These are phyloP conservation scores for Borostomias antarcticus DNA, from an alignment of 2,797 vertebrate genomes.

Conservation along the genomic window DNA sequence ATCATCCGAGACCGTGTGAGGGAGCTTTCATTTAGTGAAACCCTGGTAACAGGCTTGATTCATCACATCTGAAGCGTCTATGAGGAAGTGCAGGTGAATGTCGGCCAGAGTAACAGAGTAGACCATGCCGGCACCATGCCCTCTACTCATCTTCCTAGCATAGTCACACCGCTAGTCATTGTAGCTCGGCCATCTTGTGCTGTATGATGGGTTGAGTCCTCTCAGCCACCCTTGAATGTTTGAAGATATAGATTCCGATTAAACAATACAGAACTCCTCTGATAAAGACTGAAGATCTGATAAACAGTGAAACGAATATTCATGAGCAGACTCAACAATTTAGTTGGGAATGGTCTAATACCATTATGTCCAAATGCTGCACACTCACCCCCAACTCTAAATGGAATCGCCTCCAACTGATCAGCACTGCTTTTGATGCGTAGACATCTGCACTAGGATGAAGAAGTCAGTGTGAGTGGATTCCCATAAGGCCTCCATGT, in stretches of 20 bases:
- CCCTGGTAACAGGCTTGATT: too few species aligned
- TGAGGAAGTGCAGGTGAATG: conserved; percentile 40
- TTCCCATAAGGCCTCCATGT: conserved; percentile 62
- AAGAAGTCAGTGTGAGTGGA: conserved; percentile 76
- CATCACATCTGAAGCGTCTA: conserved; percentile 15
- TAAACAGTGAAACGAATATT: neutral
- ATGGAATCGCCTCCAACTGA: conserved; percentile 57
- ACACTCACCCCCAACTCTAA: conserved; percentile 31
- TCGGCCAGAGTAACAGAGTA: conserved; percentile 40
- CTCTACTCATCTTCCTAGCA: conserved; percentile 27
- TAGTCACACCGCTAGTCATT: conserved; percentile 47
- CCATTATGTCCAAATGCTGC: conserved; percentile 41
- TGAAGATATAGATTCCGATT: too few species aligned
- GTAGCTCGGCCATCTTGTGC: conserved; percentile 32
- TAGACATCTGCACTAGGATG: conserved; percentile 64
- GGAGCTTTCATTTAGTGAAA: too few species aligned
- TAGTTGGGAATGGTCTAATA: conserved; percentile 11
- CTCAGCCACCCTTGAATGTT: conserved; percentile 2
- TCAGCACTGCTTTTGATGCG: conserved; percentile 60
- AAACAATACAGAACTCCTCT: too few species aligned
- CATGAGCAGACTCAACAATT: neutral
- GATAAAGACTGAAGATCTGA: too few species aligned
- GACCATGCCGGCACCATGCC: neutral
- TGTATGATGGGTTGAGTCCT: conserved; percentile 4
- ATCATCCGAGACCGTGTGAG: too few species aligned